Evolutionary conservation across 1,140 invertebrate genomes (phyloP).

Genomic region (Leucophenga varia): DNA sequence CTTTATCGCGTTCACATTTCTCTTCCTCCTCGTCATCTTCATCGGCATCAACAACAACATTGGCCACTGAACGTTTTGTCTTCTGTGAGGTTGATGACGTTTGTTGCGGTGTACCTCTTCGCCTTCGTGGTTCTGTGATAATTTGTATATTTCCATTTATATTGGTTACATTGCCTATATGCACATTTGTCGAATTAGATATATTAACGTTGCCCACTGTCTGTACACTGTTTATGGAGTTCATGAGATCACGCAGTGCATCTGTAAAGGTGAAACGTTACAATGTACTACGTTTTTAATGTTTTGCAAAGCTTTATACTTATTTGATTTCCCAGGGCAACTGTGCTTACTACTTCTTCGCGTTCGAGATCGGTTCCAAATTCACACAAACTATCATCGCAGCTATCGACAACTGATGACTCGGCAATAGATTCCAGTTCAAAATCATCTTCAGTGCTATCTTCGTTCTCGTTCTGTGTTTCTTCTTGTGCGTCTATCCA

Average conservation of each 20-base stretch:
- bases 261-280: slow-evolving; percentile 26
- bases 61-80: too few species aligned
- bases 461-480: slow-evolving; percentile 18
- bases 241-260: slow-evolving; percentile 34
- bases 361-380: slow-evolving; percentile 20
- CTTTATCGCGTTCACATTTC: slow-evolving; percentile 26
- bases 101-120: too few species aligned
- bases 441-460: too few species aligned
- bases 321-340: slow-evolving; percentile 28
- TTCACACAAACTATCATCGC: slow-evolving; percentile 32
- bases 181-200: slow-evolving; percentile 53
- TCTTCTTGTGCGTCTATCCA: slow-evolving; percentile 26
- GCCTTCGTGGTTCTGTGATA: too few species aligned
- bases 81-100: too few species aligned
- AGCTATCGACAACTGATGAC: slow-evolving; percentile 42
- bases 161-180: slow-evolving; percentile 57
- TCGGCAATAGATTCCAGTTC: slow-evolving; percentile 41
- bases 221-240: slow-evolving; percentile 46
- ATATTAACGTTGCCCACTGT: slow-evolving; percentile 52
- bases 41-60: too few species aligned
- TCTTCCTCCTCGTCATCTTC: slow-evolving; percentile 26
- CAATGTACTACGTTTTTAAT: neutral
- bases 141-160: slow-evolving; percentile 57
- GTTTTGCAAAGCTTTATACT: slow-evolving; percentile 20
- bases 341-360: slow-evolving; percentile 36